A percentile compares a stretch with the other conserved stretches of the same genome.
Conservation (phyloP, 2,113 vertebrate species). For the Amphiprion ocellaris region DNA sequence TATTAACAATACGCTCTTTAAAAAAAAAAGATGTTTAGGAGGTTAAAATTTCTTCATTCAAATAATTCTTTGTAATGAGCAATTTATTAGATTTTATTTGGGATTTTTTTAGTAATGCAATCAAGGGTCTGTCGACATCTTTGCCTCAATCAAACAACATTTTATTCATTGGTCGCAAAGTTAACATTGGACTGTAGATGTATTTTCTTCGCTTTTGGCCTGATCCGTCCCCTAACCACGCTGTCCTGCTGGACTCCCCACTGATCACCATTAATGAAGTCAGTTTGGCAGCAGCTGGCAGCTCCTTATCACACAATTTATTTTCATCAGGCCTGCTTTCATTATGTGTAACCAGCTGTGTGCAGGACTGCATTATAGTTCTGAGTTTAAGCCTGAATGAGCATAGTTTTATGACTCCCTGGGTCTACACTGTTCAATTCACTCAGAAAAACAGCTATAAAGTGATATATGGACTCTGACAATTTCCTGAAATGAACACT, state of each 20-base stretch:
- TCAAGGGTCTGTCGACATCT: not conserved
- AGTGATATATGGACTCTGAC: not conserved
- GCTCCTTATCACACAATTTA: conserved; percentile 48
- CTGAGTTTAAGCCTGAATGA: not conserved
- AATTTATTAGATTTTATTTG: not conserved
- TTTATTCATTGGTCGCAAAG: not conserved
- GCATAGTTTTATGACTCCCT: conserved; percentile 33
- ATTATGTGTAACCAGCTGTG: conserved; percentile 47
- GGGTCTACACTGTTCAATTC: conserved; percentile 11
- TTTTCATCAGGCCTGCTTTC: conserved; percentile 40
- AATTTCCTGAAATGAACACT: conserved; percentile 35
- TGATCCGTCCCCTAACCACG: no score
- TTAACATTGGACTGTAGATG: not conserved
- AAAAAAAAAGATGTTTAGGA: no score
- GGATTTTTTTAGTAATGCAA: not conserved
- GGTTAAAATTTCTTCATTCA: no score
- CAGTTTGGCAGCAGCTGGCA: conserved; percentile 52
- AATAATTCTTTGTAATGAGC: no score
- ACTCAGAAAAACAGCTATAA: conserved; percentile 38
- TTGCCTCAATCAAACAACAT: not conserved
- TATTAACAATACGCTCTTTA: no score
- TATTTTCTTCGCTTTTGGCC: no score
- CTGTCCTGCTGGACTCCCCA: not conserved
- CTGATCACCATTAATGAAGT: conserved; percentile 33
- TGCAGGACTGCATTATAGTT: not conserved